Evolutionary conservation across 2,888 invertebrate species (phyloP).

Genomic region (Andrena chrysosceles): DNA sequence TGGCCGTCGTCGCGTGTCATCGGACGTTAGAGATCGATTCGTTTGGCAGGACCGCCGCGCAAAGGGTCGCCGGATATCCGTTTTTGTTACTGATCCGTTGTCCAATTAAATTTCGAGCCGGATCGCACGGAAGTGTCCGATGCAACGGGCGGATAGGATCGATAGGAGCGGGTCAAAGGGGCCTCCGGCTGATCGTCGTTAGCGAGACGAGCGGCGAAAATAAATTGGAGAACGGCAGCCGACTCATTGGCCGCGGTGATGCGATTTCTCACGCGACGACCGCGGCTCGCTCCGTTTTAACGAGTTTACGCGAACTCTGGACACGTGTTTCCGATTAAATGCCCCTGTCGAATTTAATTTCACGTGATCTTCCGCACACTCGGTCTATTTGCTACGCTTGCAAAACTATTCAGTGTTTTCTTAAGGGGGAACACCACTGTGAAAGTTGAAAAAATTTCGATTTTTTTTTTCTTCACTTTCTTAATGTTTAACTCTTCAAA

Average conservation of each 20-base stretch:
- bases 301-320: background rate
- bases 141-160: constrained; percentile 10
- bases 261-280: constrained; percentile 20
- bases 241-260: constrained; percentile 9
- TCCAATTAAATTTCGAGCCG: constrained; percentile 35
- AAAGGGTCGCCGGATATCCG: constrained; percentile 6
- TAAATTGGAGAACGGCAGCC: background rate
- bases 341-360: constrained; percentile 3
- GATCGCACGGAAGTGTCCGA: constrained; percentile 14
- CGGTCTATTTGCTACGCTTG: background rate
- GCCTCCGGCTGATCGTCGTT: background rate
- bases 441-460: too few relatives aligned
- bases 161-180: constrained; percentile 11
- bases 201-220: background rate
- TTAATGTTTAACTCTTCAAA: too few relatives aligned
- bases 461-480: too few relatives aligned
- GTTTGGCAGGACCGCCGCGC: constrained; percentile 12
- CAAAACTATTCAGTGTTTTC: too few relatives aligned
- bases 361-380: background rate
- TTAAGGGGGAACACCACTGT: too few relatives aligned
- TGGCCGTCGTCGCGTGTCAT: constrained; percentile 8
- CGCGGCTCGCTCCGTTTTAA: constrained; percentile 23
- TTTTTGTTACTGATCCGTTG: constrained; percentile 13
- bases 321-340: constrained; percentile 11
- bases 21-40: constrained; percentile 12